Conservation (phyloP, 2,113 vertebrate genomes). For the Lamprologus tigripictilis region DNA sequence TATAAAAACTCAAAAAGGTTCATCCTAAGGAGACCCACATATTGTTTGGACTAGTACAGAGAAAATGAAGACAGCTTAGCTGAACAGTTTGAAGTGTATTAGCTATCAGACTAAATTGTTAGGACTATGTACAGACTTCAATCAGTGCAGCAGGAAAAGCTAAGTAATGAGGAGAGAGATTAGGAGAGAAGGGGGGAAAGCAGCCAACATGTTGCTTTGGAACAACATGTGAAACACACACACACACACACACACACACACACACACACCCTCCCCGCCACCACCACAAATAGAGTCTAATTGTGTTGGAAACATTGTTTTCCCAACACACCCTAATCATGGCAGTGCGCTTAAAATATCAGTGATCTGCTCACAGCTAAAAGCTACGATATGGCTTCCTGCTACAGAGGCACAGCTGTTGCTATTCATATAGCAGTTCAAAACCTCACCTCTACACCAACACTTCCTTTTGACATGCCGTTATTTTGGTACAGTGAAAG, state of each 20-base stretch:
- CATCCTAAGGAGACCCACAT: not conserved
- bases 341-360: not conserved
- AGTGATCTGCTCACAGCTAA: not conserved
- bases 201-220: not conserved
- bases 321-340: not conserved
- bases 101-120: not conserved
- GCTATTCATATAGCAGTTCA: not conserved
- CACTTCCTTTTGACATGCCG: not conserved
- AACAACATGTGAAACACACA: not conserved
- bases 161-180: not conserved
- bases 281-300: not conserved
- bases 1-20: fast-evolving
- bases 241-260: not conserved
- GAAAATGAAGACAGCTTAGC: not conserved
- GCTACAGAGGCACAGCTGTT: not conserved
- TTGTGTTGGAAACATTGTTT: not conserved
- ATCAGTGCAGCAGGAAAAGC: not conserved
- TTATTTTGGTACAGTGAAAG: not conserved
- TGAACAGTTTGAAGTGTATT: not conserved
- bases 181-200: not conserved
- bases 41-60: fast-evolving
- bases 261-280: not conserved
- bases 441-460: not conserved
- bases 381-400: not conserved
- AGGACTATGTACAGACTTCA: not conserved